Conservation (phyloP, 2,797 vertebrate genomes). For the Falco berigora region DNA sequence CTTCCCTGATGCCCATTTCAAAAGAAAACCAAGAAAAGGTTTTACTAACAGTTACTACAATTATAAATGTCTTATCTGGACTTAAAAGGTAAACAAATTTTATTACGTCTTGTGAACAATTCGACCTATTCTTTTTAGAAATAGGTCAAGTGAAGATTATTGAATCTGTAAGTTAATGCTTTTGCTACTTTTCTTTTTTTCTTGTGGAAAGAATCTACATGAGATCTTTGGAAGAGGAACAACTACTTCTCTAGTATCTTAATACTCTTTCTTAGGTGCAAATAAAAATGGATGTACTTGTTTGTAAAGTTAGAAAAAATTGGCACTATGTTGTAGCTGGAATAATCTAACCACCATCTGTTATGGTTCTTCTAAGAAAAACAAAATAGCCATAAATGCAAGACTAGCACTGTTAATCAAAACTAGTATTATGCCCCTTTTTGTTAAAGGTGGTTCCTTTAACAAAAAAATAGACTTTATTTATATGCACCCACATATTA, state of each 20-base stretch:
- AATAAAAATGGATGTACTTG: background rate
- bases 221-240: background rate
- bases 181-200: background rate
- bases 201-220: background rate
- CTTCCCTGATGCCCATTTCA: background rate
- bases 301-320: background rate
- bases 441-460: background rate
- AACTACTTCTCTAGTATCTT: background rate
- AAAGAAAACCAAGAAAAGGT: background rate
- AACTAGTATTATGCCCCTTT: background rate
- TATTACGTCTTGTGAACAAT: background rate
- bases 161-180: background rate
- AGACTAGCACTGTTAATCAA: background rate
- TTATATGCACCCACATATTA: background rate
- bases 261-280: background rate
- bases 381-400: background rate
- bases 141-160: background rate
- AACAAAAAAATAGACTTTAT: background rate
- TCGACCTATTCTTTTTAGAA: background rate
- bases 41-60: background rate
- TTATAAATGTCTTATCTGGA: background rate
- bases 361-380: background rate
- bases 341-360: background rate
- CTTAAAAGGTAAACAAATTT: background rate
- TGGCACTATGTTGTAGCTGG: background rate